phyloP scores from a whole-genome alignment of 2,113 vertebrate species.

The Rhinolophus sinicus region DNA sequence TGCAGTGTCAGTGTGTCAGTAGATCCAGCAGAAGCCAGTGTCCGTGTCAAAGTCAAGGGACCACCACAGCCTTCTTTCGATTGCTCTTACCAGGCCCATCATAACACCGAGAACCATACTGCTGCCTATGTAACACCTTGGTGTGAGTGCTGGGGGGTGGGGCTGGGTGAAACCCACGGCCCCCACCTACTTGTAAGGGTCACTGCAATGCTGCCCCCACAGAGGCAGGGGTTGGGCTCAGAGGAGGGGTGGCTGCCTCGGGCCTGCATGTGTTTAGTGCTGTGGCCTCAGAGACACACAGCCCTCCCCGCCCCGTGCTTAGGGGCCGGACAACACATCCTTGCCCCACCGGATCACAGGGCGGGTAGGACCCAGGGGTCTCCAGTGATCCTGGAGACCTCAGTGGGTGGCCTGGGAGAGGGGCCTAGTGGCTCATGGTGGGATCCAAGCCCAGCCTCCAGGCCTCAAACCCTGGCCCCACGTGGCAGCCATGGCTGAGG shows the following conservation, averaged over 20 bases:
- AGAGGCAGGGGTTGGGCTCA: neutral
- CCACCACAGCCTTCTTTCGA: neutral
- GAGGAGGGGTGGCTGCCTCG: no score
- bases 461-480: neutral
- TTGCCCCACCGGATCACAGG: neutral
- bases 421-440: neutral
- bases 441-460: neutral
- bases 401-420: neutral
- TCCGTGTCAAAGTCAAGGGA: no score
- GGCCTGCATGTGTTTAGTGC: neutral
- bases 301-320: neutral
- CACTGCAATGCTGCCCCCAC: neutral
- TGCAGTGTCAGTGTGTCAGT: no score
- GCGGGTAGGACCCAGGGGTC: neutral
- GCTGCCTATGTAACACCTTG: constrained; percentile 85
- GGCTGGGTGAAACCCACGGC: neutral
- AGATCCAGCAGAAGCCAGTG: no score
- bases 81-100: neutral
- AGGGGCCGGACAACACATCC: neutral
- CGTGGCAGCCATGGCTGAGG: neutral
- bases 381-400: no score
- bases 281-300: neutral
- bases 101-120: no score
- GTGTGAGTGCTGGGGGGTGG: constrained; percentile 81
- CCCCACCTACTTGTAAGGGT: neutral